A percentile compares a stretch with the other conserved stretches of the same genome.
These are phyloP conservation scores for Clunio marinus DNA, from an alignment of 2,888 invertebrate genomes.

Conservation along the genomic window DNA sequence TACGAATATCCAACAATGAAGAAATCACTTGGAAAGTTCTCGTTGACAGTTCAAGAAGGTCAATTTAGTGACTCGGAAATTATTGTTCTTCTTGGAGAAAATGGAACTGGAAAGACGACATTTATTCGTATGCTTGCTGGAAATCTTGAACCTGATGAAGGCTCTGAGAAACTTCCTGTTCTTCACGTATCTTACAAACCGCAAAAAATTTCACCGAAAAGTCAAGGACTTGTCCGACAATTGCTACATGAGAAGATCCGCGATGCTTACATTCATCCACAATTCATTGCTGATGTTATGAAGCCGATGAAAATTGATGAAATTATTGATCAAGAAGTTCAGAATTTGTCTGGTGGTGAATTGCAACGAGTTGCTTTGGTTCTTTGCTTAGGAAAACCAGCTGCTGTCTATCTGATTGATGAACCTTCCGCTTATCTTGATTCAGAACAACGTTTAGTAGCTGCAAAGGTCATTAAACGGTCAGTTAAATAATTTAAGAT, in stretches of 20 bases:
- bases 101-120: slow-evolving; percentile 99
- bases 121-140: slow-evolving; percentile 99
- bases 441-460: slow-evolving; percentile 99
- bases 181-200: slow-evolving; percentile 99
- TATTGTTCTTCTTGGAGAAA: slow-evolving; percentile 92
- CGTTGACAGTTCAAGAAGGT: slow-evolving; percentile 75
- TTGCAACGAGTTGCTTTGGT: slow-evolving; percentile 95
- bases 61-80: slow-evolving; percentile 99
- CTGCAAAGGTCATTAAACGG: slow-evolving; percentile 98
- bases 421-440: slow-evolving; percentile 99
- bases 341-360: slow-evolving; percentile 98
- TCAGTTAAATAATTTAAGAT: slow-evolving; percentile 46
- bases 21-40: slow-evolving; percentile 67
- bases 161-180: slow-evolving; percentile 62
- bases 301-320: slow-evolving; percentile 96
- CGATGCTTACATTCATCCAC: slow-evolving; percentile 96
- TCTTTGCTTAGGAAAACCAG: slow-evolving; percentile 95
- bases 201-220: slow-evolving; percentile 98
- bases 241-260: slow-evolving; percentile 94
- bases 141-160: slow-evolving; percentile 81
- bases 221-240: slow-evolving; percentile 86
- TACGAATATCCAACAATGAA: slow-evolving; percentile 93
- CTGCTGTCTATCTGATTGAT: slow-evolving; percentile 97
- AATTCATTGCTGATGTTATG: slow-evolving; percentile 98
- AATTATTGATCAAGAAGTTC: slow-evolving; percentile 96